Percentiles rank a stretch among this genome's conserved stretches.
Conservation (phyloP, 2,888 invertebrate genomes). For the Drosophila hamatofila region DNA sequence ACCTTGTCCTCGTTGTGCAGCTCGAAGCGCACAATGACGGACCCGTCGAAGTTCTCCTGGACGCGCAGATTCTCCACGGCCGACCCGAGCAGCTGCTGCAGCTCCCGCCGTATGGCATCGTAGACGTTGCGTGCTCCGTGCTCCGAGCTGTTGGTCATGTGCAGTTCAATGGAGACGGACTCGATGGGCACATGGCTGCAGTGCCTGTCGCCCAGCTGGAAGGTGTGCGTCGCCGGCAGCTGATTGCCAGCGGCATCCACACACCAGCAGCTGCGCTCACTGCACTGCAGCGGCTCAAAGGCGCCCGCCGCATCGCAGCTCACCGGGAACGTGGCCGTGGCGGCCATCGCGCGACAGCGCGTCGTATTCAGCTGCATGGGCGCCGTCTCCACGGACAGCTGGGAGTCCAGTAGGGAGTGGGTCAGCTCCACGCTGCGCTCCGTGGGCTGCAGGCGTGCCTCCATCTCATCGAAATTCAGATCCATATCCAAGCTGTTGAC, state of each 20-base stretch:
- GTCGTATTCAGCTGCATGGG: slow-evolving; percentile 81
- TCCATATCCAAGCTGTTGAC: slow-evolving; percentile 66
- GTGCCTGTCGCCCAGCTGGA: slow-evolving; percentile 86
- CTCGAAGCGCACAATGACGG: slow-evolving; percentile 87
- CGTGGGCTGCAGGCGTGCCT: slow-evolving; percentile 35
- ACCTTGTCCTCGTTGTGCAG: slow-evolving; percentile 91
- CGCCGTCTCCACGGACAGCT: slow-evolving; percentile 83
- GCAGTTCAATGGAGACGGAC: slow-evolving; percentile 91
- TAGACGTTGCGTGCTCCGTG: slow-evolving; percentile 85
- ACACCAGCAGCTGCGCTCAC: slow-evolving; percentile 90
- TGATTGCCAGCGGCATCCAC: slow-evolving; percentile 94
- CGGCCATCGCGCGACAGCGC: slow-evolving; percentile 86
- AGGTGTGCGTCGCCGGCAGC: slow-evolving; percentile 87
- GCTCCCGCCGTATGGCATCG: slow-evolving; percentile 85
- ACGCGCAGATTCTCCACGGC: slow-evolving; percentile 87
- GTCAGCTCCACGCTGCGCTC: slow-evolving; percentile 81
- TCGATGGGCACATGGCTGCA: slow-evolving; percentile 90
- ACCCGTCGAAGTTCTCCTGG: slow-evolving; percentile 86
- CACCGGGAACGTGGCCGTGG: slow-evolving; percentile 85
- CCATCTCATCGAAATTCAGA: slow-evolving; percentile 72
- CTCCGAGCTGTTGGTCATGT: slow-evolving; percentile 87
- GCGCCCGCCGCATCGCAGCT: slow-evolving; percentile 90
- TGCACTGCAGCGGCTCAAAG: slow-evolving; percentile 92
- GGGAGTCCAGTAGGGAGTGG: slow-evolving; percentile 82
- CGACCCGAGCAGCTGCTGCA: slow-evolving; percentile 84